Conservation (phyloP, 2,797 vertebrate species). For the Vipera ursinii region DNA sequence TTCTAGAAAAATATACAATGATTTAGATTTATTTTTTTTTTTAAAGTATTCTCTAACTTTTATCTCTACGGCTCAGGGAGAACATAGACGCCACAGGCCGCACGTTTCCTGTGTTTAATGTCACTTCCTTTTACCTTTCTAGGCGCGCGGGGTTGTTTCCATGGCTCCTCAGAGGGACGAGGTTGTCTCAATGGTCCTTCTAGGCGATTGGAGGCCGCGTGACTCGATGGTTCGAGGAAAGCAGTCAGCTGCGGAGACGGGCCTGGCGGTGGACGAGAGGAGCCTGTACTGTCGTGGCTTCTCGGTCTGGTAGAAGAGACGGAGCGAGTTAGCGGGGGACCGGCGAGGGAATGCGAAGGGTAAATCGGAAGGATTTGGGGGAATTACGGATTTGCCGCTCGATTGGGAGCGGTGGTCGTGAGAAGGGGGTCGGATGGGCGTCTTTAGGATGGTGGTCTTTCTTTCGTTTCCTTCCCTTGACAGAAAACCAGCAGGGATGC, state of each 20-base stretch:
- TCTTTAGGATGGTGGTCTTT: background rate
- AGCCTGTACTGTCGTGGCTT: background rate
- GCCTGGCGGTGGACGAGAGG: background rate
- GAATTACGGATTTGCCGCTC: background rate
- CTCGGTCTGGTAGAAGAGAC: background rate
- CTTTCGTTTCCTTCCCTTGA: background rate
- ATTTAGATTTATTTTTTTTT: background rate
- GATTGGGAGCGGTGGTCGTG: background rate
- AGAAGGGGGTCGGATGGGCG: background rate
- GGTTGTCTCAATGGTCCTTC: background rate
- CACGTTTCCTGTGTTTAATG: background rate
- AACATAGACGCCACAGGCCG: background rate
- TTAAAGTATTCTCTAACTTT: background rate
- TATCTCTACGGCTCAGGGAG: background rate
- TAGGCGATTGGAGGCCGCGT: background rate
- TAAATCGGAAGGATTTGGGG: background rate
- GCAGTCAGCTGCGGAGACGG: background rate
- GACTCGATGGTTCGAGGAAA: slow-evolving; percentile 15
- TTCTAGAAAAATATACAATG: background rate
- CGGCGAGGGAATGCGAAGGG: background rate
- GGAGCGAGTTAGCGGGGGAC: background rate
- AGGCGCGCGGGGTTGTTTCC: background rate
- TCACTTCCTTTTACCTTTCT: slow-evolving; percentile 2
- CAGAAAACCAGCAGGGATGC: background rate
- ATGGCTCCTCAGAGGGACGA: background rate